phyloP scores from a whole-genome alignment of 2,797 vertebrate species.

The Bufotes viridis region DNA sequence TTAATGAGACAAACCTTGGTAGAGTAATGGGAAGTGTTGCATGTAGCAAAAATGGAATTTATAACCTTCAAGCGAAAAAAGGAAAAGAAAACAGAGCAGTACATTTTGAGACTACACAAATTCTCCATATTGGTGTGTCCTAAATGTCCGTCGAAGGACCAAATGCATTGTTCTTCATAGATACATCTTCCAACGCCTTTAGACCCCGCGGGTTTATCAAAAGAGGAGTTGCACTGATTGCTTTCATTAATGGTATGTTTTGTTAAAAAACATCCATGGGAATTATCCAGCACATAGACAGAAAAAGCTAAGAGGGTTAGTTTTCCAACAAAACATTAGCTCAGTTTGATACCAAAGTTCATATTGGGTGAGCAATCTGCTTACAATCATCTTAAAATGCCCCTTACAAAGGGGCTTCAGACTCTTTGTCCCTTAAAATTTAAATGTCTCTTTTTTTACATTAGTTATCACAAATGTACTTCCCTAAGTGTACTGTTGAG shows the following conservation, averaged over 20 bases:
- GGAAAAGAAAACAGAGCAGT: slow-evolving; percentile 75
- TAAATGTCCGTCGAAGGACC: slow-evolving; percentile 88
- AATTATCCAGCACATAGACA: slow-evolving; percentile 78
- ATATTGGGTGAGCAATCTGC: slow-evolving; percentile 82
- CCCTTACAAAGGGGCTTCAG: slow-evolving; percentile 74
- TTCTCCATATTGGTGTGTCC: slow-evolving; percentile 77
- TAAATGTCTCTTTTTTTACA: slow-evolving; percentile 87
- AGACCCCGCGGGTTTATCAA: slow-evolving; percentile 88
- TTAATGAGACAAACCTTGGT: slow-evolving; percentile 82
- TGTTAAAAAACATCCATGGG: slow-evolving; percentile 81
- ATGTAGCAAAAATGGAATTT: slow-evolving; percentile 66
- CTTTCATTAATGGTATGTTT: slow-evolving; percentile 92
- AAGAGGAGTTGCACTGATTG: slow-evolving; percentile 88
- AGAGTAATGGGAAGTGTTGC: slow-evolving; percentile 77
- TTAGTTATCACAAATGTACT: slow-evolving; percentile 79
- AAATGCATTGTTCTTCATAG: slow-evolving; percentile 80
- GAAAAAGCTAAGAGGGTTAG: slow-evolving; percentile 82
- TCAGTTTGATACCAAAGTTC: slow-evolving; percentile 77
- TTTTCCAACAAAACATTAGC: slow-evolving; percentile 81
- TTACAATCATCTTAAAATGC: slow-evolving; percentile 79
- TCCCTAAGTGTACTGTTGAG: slow-evolving; percentile 84
- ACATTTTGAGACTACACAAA: slow-evolving; percentile 80
- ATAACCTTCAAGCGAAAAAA: slow-evolving; percentile 77
- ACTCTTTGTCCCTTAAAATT: slow-evolving; percentile 83
- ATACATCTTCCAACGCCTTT: slow-evolving; percentile 82